Conservation (phyloP, 2,888 invertebrate genomes). For the Zelleria hepariella region DNA sequence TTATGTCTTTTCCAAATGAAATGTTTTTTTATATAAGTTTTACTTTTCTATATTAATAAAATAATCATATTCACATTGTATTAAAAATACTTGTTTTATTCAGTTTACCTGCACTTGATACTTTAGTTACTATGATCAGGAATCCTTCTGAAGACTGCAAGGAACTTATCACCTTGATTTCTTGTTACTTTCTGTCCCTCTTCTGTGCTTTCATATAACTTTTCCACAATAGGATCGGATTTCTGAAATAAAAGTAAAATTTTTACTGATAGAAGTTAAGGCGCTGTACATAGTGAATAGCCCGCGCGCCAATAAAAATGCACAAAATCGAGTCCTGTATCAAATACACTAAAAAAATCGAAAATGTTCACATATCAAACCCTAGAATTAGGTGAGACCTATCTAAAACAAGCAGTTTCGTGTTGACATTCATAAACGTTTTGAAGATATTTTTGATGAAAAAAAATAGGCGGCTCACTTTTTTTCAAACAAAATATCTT, state of each 20-base stretch:
- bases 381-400: too few species aligned
- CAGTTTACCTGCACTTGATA: not conserved
- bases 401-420: too few species aligned
- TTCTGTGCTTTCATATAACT: conserved; percentile 93
- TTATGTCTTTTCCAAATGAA: not conserved
- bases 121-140: conserved; percentile 22
- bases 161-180: conserved; percentile 93
- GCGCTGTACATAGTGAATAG: too few species aligned
- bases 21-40: not conserved
- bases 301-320: too few species aligned
- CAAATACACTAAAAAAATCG: too few species aligned
- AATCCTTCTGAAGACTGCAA: conserved; percentile 88
- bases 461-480: too few species aligned
- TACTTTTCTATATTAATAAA: not conserved
- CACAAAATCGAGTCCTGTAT: too few species aligned
- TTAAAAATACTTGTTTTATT: not conserved
- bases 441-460: too few species aligned
- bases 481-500: too few species aligned
- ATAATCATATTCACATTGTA: not conserved
- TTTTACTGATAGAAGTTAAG: too few species aligned
- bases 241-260: conserved; percentile 66
- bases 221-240: conserved; percentile 87
- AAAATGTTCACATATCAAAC: too few species aligned
- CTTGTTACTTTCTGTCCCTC: conserved; percentile 98
- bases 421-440: too few species aligned